Conservation (phyloP, 2,888 invertebrate species). For the Thymelicus sylvestris region DNA sequence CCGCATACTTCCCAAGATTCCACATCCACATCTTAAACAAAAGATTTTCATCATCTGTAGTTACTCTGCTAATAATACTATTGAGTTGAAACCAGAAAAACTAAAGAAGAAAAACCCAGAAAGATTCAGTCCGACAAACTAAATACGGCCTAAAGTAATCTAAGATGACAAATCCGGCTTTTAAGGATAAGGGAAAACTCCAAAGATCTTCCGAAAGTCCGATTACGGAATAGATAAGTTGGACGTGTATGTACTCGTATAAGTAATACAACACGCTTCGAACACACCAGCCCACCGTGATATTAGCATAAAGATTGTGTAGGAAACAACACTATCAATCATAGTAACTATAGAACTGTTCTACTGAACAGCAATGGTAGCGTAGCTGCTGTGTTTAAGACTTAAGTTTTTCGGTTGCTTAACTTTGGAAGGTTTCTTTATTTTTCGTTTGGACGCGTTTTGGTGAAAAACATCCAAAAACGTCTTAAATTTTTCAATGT, state of each 20-base stretch:
- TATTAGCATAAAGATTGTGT: constrained; percentile 76
- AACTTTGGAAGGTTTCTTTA: too few species aligned
- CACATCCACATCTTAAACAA: too few species aligned
- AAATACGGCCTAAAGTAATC: background rate
- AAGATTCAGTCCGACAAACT: background rate
- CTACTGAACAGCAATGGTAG: constrained; percentile 36
- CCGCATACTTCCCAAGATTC: too few species aligned
- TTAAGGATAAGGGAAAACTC: constrained; percentile 41
- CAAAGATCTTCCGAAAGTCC: constrained; percentile 54
- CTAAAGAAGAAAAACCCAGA: too few species aligned
- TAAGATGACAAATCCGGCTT: constrained; percentile 1
- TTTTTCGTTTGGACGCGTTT: too few species aligned
- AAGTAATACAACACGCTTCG: constrained; percentile 69
- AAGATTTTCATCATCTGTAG: too few species aligned
- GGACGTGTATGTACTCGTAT: constrained; percentile 55
- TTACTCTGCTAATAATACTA: too few species aligned
- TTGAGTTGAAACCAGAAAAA: too few species aligned
- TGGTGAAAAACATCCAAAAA: too few species aligned
- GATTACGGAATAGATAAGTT: constrained; percentile 68
- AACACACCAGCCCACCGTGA: constrained; percentile 51
- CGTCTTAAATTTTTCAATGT: too few species aligned
- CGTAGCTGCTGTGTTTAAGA: too few species aligned
- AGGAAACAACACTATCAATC: constrained; percentile 65
- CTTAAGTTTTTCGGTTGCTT: background rate
- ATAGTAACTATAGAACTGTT: too few species aligned